Conservation (phyloP, 2,797 vertebrate genomes). For the Chloroceryle inda region DNA sequence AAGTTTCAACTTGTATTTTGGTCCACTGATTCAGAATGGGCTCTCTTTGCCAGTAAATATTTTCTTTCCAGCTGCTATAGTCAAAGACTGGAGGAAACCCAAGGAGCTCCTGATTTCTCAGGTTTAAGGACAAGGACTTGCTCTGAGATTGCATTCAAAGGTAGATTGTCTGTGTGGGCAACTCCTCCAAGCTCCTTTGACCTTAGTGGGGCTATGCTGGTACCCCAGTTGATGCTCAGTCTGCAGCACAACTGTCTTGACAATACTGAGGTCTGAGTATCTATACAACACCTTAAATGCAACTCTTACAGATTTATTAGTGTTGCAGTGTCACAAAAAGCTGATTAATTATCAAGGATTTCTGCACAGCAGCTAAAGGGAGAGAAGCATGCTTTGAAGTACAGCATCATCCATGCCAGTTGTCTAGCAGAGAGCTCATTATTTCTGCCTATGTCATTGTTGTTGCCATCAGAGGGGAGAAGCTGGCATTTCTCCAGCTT, state of each 20-base stretch:
- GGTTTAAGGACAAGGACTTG: background rate
- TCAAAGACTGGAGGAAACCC: background rate
- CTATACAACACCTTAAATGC: background rate
- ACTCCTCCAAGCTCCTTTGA: accelerated
- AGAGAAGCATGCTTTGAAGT: background rate
- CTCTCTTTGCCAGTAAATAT: background rate
- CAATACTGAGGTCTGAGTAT: background rate
- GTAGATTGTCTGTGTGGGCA: accelerated
- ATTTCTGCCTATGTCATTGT: conserved; percentile 17
- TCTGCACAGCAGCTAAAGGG: background rate
- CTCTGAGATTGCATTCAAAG: background rate
- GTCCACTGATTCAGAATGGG: background rate
- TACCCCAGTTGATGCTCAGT: background rate
- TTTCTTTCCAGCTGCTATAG: background rate
- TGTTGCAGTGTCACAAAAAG: background rate
- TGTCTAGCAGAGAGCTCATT: conserved; percentile 12
- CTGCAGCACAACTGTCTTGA: accelerated
- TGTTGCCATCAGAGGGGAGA: conserved; percentile 33
- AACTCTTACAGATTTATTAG: background rate
- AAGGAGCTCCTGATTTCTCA: background rate
- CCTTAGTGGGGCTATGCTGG: background rate
- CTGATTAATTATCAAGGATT: conserved; percentile 31
- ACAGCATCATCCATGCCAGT: background rate
- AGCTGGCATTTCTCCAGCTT: conserved; percentile 54
- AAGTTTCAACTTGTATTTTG: background rate